Evolutionary conservation across 2,797 vertebrate species (phyloP).

Genomic region (Rallus crepitans): DNA sequence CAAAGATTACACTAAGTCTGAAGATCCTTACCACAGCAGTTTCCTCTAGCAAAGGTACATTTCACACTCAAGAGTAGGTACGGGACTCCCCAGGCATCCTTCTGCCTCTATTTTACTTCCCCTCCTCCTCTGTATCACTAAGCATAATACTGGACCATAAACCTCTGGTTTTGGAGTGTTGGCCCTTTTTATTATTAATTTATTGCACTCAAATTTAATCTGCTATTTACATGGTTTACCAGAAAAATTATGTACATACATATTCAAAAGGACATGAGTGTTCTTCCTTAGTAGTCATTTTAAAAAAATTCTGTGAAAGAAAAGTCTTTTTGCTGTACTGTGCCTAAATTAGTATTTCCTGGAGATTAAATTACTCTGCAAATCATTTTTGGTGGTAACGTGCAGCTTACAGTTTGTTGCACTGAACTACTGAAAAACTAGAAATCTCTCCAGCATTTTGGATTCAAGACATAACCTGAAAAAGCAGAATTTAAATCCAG

Average conservation of each 20-base stretch:
- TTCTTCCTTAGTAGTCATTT: not conserved
- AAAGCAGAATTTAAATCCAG: not conserved
- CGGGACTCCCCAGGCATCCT: not conserved
- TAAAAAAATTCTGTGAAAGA: not conserved
- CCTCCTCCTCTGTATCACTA: fast-evolving
- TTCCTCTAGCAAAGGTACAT: not conserved
- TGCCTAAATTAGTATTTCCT: not conserved
- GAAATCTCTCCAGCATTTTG: not conserved
- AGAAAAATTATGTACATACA: not conserved
- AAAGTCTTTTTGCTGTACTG: not conserved
- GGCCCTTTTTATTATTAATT: not conserved
- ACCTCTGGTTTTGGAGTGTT: too few relatives aligned
- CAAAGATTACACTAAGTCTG: not conserved
- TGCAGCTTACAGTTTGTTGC: not conserved
- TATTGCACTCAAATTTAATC: not conserved
- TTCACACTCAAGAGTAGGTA: not conserved
- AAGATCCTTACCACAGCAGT: not conserved
- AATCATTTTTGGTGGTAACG: not conserved
- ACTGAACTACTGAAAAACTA: not conserved
- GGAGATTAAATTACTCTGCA: not conserved
- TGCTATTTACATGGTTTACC: not conserved
- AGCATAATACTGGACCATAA: not conserved
- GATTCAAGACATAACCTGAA: not conserved
- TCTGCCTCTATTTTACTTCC: not conserved
- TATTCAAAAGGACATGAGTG: not conserved